A percentile compares a stretch with the other conserved stretches of the same genome.
These are phyloP conservation scores for Enoplosus armatus DNA, from an alignment of 2,797 vertebrate genomes.

Conservation along the genomic window DNA sequence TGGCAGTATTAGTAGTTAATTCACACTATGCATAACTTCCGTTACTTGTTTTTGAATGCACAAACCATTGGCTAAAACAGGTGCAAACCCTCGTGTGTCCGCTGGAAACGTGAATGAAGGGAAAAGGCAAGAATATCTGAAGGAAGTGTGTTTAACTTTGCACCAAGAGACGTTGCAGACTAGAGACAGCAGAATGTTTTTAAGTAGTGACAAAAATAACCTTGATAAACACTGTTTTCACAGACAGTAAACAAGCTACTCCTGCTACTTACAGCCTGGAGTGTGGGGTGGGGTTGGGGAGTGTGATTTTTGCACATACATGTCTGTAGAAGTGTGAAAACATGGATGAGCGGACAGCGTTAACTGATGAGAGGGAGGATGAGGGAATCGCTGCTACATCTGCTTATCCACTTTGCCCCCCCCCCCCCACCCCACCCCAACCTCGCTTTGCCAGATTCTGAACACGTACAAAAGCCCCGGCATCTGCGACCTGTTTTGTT, in stretches of 20 bases:
- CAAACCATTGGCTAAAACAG: not conserved
- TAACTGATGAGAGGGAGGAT: conserved; percentile 13
- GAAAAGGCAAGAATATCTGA: not conserved
- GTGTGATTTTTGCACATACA: conserved; percentile 6
- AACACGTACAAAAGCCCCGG: conserved; percentile 20
- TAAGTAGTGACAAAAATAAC: conserved; percentile 14
- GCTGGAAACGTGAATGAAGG: not conserved
- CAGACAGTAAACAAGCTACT: conserved; percentile 18
- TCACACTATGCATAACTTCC: not conserved
- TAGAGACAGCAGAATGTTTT: conserved; percentile 13
- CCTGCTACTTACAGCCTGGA: not conserved
- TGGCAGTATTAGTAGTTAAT: not conserved
- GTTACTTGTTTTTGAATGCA: not conserved
- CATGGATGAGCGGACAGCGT: not conserved
- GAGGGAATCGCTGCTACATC: conserved; percentile 27
- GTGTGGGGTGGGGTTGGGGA: not conserved
- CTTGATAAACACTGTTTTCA: conserved; percentile 23
- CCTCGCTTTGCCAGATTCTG: conserved; percentile 15
- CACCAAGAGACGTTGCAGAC: not conserved
- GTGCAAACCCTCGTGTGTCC: not conserved
- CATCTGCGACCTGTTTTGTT: conserved; percentile 51
- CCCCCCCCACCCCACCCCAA: not conserved
- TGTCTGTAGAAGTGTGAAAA: conserved; percentile 41
- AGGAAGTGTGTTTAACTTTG: not conserved
- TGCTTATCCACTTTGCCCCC: conserved; percentile 14